phyloP scores from a whole-genome alignment of 2,797 vertebrate genomes.

The Lemur catta region DNA sequence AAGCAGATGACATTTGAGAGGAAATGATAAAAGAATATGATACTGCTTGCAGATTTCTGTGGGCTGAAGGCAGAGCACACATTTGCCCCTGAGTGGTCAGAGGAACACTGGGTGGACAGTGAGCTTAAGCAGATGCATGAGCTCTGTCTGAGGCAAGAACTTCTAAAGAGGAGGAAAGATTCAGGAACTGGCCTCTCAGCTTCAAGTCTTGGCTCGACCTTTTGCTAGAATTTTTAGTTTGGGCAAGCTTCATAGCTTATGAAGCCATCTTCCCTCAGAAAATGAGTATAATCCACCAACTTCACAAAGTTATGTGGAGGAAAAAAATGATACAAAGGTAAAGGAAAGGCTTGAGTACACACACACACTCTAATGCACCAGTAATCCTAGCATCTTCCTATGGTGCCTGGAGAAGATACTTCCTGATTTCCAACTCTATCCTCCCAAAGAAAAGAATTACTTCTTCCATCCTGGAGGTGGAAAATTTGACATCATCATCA shows the following conservation, averaged over 20 bases:
- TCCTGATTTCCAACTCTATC: not conserved
- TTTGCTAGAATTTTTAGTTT: not conserved
- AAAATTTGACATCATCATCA: not conserved
- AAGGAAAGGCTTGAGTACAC: not conserved
- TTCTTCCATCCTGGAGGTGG: not conserved
- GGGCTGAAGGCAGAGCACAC: not conserved
- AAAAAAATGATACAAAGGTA: not conserved
- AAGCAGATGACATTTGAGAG: not conserved
- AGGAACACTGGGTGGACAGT: not conserved
- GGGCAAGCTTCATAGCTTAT: not conserved
- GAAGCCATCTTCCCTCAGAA: not conserved
- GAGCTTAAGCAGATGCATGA: not conserved
- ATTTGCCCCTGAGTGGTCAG: not conserved
- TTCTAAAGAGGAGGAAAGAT: not conserved
- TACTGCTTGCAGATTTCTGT: too few relatives aligned
- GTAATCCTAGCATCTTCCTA: not conserved
- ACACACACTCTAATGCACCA: not conserved
- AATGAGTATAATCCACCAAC: not conserved
- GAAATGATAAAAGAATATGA: not conserved
- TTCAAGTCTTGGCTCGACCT: not conserved
- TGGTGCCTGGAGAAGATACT: not conserved
- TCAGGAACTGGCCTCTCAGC: not conserved
- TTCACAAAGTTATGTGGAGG: not conserved
- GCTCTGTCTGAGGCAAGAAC: not conserved
- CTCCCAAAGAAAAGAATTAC: not conserved